Conservation (phyloP, 2,888 invertebrate genomes). For the Dynastes grantii region DNA sequence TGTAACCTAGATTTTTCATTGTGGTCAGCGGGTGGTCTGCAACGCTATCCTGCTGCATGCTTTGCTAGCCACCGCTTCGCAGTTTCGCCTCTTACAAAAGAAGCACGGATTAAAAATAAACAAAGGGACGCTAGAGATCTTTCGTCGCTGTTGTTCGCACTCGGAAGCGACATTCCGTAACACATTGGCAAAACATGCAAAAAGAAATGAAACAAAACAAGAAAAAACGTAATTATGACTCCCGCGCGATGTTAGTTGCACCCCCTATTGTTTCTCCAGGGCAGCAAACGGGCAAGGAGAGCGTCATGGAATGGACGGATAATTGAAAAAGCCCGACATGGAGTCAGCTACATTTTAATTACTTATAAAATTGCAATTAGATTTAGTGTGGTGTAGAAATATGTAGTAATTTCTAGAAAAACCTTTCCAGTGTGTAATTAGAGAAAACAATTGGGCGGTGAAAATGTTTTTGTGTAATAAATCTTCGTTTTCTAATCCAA, state of each 20-base stretch:
- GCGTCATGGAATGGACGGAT: conserved; percentile 38
- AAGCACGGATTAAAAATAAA: conserved; percentile 54
- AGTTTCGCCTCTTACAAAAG: conserved; percentile 49
- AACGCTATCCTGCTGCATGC: neutral
- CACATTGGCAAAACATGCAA: conserved; percentile 12
- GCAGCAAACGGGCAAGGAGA: neutral
- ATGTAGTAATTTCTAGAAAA: neutral
- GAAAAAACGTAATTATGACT: neutral
- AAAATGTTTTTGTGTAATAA: neutral
- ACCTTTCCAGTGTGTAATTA: neutral
- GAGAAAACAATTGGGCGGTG: neutral
- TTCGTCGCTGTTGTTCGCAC: conserved; percentile 54
- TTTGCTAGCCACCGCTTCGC: conserved; percentile 20
- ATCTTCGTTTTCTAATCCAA: too few relatives aligned
- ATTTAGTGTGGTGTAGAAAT: neutral
- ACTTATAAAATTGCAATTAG: conserved; percentile 14
- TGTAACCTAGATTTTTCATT: conserved; percentile 1
- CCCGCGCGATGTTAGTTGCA: neutral
- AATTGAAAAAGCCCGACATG: conserved; percentile 11
- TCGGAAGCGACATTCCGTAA: conserved; percentile 54
- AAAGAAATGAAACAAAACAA: neutral
- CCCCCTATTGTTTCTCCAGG: neutral
- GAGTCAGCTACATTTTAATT: conserved; percentile 14
- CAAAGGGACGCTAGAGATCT: conserved; percentile 49
- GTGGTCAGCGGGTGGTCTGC: conserved; percentile 3